Conservation (phyloP, 2,113 vertebrate species). For the Prochilodus magdalenae region DNA sequence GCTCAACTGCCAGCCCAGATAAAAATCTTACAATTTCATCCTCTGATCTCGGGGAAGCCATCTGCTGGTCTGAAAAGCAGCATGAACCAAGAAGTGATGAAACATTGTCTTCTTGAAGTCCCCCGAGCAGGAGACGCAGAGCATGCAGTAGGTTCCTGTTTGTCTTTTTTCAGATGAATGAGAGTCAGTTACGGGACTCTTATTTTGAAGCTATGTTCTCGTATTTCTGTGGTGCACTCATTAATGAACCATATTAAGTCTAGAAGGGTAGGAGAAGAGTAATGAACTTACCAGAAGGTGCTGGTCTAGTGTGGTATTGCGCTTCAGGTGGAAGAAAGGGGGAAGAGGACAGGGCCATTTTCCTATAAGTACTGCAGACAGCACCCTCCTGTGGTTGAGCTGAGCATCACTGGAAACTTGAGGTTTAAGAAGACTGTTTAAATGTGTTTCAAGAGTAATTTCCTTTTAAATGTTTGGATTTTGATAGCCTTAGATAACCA, state of each 20-base stretch:
- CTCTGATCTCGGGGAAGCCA: constrained; percentile 69
- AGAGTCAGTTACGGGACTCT: not conserved
- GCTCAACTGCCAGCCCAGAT: not conserved
- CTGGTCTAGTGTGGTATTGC: not conserved
- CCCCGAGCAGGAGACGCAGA: not conserved
- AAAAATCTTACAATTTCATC: constrained; percentile 73
- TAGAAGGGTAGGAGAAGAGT: not conserved
- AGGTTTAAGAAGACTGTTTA: not conserved
- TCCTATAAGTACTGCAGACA: not conserved
- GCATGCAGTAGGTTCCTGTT: not conserved
- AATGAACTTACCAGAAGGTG: constrained; percentile 29
- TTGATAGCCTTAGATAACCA: too few relatives aligned
- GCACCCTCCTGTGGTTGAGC: constrained; percentile 35
- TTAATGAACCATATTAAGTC: not conserved
- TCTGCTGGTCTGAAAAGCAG: constrained; percentile 75
- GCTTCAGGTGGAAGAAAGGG: not conserved
- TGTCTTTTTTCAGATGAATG: not conserved
- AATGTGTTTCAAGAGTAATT: too few relatives aligned
- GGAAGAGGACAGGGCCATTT: not conserved
- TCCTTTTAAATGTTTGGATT: too few relatives aligned
- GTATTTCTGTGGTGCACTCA: not conserved
- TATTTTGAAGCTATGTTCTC: not conserved
- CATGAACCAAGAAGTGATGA: constrained; percentile 72
- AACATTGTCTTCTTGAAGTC: constrained; percentile 64
- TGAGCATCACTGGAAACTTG: not conserved